Conservation (phyloP, 92 coral and sea anemone genomes). For the Actinostola sp. region DNA sequence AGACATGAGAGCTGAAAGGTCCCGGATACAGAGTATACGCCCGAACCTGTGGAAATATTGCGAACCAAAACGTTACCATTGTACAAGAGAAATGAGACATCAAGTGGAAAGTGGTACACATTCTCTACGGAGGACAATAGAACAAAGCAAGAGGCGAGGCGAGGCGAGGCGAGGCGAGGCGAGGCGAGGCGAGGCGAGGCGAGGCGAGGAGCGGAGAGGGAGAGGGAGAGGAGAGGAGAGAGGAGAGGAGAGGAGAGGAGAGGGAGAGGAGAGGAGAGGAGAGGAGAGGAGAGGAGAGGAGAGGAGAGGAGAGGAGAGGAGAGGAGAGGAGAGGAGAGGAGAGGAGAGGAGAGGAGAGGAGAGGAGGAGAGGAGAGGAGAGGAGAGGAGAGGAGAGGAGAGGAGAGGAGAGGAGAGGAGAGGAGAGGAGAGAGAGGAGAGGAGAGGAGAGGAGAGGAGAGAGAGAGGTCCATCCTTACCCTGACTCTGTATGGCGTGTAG, state of each 20-base stretch:
- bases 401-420: neutral
- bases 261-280: neutral
- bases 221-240: neutral
- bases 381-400: neutral
- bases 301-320: neutral
- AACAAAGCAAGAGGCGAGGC: no score
- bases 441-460: neutral
- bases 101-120: no score
- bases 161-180: no score
- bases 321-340: neutral
- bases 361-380: neutral
- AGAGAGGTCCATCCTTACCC: conserved; percentile 43
- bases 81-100: no score
- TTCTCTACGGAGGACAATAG: no score
- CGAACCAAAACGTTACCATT: no score
- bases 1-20: conserved; percentile 56
- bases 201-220: no score
- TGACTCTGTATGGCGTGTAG: conserved; percentile 50
- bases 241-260: neutral
- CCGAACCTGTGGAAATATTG: conserved; percentile 56
- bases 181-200: no score
- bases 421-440: neutral
- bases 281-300: neutral
- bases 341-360: neutral
- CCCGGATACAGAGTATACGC: conserved; percentile 76